Percentiles rank a stretch among this genome's conserved stretches.
phyloP scores from a whole-genome alignment of 2,797 vertebrate genomes.

The Pantherophis vulpinus region DNA sequence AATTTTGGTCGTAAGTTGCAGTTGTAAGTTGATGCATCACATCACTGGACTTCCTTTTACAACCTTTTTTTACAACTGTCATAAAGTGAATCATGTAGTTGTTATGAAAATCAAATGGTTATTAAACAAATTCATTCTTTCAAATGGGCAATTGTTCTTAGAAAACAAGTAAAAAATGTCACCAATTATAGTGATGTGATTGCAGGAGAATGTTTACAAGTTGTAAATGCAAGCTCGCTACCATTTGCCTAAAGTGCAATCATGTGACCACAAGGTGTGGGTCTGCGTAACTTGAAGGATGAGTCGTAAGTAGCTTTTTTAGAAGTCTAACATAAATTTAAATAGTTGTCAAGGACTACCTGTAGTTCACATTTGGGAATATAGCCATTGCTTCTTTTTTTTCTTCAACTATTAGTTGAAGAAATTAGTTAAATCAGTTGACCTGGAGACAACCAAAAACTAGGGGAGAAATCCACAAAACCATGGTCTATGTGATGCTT shows the following conservation, averaged over 20 bases:
- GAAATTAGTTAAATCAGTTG: neutral
- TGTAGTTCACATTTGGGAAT: neutral
- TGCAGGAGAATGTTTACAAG: neutral
- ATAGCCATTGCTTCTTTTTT: neutral
- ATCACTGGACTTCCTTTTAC: neutral
- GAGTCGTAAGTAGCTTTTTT: too few relatives aligned
- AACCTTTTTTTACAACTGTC: neutral
- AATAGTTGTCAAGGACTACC: too few relatives aligned
- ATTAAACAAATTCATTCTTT: neutral
- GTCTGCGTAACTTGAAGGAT: too few relatives aligned
- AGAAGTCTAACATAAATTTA: too few relatives aligned
- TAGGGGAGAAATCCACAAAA: neutral
- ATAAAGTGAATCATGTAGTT: neutral
- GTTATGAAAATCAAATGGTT: neutral
- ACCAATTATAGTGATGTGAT: neutral
- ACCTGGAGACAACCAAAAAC: neutral
- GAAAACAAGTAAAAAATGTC: neutral
- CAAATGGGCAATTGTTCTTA: neutral
- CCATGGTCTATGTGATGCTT: neutral
- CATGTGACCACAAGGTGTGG: too few relatives aligned
- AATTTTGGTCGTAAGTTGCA: neutral
- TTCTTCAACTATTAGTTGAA: too few relatives aligned
- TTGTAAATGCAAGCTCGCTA: neutral
- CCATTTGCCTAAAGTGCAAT: too few relatives aligned
- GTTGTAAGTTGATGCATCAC: neutral